Evolutionary conservation across 2,888 invertebrate genomes (phyloP).

Genomic region (Synergus umbraculus): DNA sequence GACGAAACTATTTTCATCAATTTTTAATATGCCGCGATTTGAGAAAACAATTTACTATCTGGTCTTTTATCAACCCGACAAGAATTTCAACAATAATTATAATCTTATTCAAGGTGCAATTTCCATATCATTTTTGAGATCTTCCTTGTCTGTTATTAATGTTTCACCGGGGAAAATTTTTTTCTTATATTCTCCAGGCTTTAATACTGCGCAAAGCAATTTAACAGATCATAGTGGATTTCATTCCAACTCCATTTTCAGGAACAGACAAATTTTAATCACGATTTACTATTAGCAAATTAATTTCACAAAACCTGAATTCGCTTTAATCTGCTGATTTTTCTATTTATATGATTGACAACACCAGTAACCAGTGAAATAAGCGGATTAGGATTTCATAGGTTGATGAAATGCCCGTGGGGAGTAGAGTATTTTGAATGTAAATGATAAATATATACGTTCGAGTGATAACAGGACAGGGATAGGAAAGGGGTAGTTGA

Average conservation of each 20-base stretch:
- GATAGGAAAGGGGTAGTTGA: slow-evolving; percentile 22
- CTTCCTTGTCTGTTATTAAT: neutral
- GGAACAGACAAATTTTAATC: neutral
- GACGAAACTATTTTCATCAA: neutral
- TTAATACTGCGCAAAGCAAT: neutral
- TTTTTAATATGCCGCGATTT: slow-evolving; percentile 8
- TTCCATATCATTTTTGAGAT: neutral
- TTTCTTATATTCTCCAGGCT: neutral
- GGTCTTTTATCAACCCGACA: neutral
- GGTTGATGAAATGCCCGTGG: slow-evolving; percentile 13
- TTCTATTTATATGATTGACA: neutral
- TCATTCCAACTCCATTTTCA: neutral
- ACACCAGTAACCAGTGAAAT: too few species aligned
- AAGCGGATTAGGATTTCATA: slow-evolving; percentile 9
- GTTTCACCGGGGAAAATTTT: neutral
- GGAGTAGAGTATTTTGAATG: slow-evolving; percentile 8
- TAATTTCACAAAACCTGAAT: neutral
- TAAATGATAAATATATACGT: slow-evolving; percentile 13
- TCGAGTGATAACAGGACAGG: slow-evolving; percentile 3
- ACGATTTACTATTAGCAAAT: neutral
- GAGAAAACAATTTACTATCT: neutral
- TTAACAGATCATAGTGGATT: neutral
- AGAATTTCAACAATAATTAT: neutral
- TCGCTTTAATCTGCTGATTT: neutral
- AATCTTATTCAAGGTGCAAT: neutral